These are phyloP conservation scores for Carduelis carduelis DNA, from an alignment of 2,797 vertebrate species.

Conservation along the genomic window DNA sequence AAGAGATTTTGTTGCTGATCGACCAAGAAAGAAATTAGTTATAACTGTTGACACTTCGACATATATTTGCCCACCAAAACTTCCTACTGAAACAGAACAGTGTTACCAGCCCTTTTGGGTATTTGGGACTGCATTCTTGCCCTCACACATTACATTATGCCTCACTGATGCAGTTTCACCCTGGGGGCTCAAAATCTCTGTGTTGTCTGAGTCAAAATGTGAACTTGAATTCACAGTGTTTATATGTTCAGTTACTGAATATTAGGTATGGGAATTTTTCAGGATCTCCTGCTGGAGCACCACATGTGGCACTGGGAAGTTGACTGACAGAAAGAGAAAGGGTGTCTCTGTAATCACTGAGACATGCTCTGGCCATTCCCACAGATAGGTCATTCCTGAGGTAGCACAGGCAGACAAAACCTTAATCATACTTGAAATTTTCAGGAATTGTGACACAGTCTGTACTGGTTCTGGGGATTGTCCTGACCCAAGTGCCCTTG, in stretches of 20 bases:
- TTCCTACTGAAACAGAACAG: not conserved
- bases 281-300: not conserved
- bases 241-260: not conserved
- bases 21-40: not conserved
- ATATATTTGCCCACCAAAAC: not conserved
- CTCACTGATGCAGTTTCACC: not conserved
- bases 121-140: not conserved
- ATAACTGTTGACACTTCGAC: not conserved
- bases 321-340: not conserved
- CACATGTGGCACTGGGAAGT: rapidly evolving
- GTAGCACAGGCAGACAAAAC: not conserved
- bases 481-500: not conserved
- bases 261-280: not conserved
- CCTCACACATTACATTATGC: not conserved
- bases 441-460: not conserved
- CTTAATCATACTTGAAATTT: not conserved
- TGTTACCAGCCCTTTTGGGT: not conserved
- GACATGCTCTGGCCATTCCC: not conserved
- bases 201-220: not conserved
- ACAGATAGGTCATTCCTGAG: not conserved
- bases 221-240: not conserved
- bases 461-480: not conserved
- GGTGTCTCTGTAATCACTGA: not conserved
- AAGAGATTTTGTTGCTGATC: not conserved
- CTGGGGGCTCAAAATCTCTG: not conserved